Base-by-base conservation (phyloP, 2,888 invertebrate genomes). In the Agonopterix arenella region DNA sequence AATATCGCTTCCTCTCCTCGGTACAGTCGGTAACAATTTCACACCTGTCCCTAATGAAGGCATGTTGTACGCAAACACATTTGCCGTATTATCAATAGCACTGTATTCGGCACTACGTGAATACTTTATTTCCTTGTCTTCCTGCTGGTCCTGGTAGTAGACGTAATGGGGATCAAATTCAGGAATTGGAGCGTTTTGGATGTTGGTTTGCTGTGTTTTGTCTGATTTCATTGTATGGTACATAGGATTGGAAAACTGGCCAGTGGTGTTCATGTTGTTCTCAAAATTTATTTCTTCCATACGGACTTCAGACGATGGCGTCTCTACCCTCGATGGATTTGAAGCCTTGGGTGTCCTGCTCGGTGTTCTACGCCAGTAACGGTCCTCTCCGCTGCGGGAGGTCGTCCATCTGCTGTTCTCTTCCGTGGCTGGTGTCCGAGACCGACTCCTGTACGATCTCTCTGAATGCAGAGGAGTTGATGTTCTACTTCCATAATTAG, bases 41-140 rank as follows among this genome's bases (percentile, higher is more conserved):
- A 72, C 56, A 55, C 64, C 70, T 13, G 74, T 54, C 36, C 58
- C 67, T 40, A 70, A 54, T 9, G 69, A 47, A 53, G 80, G 75
- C 62, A 80, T 62, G 57, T 74, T 80, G 56, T 76, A 73, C 44
- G 76, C 56, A 60, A 76, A 80, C 48, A 74, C 61, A 64, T 70
- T 76, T 54, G 64, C 76, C 48, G 69, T 55, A 62, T 59, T 73
- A 37, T 80, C 76, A 52, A 80, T 56, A 44, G 80, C 68, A 66
- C 64, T 75, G 52, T 89, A 89, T 55, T 88, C 88, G 43, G 83
- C 77, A 61, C 80, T 88, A 43, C 84, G 72, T 13, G 89, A 89
- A 68, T 76, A 89, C 60, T 89, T 89, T 2, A 88, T 68, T 58
- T 89, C 88, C 49, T 76, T 71, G 16, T 89, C 88, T 46, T 88